Base-by-base conservation (phyloP, 1,140 invertebrate species). In the Pantala flavescens region DNA sequence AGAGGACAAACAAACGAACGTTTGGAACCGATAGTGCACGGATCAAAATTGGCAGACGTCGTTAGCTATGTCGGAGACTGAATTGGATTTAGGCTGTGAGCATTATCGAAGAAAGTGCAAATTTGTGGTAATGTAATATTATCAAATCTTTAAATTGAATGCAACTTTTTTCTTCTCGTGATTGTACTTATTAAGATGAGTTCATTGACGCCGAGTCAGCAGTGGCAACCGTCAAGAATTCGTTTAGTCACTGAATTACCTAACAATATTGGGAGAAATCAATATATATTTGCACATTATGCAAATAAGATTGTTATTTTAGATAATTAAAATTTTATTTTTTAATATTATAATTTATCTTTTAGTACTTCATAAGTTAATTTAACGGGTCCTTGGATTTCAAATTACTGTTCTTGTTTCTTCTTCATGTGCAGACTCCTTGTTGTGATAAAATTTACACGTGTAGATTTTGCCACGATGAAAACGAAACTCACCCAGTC, bases 401-500 rank as follows among this genome's bases (percentile, higher is more conserved):
- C 9, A 5, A 36, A 36, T 36, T 36, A 36, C 9, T 36, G 3
- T 9, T 36, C n/a, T 36, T 5, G 9, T 36, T 36, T 36, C 2
- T 36, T 36, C 9, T 9, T 9, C 28, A 5, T 36, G 28, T 86
- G 12, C 81, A 95, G 93, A 91, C 91, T 24, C 93, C 93, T 73
- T 95, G 93, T 80, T 96, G 93, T 82, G 90, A 90, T 78, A 94
- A 94, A 82, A 86, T 93, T 0, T 96, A 95, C 82, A 90, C 90
- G 75, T 95, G 94, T 80, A 86, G 94, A 36, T 93, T 94, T 80
- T 95, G 94, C 80, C 94, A 96, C 80, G 93, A 96, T 83, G 92
- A 94, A 77, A 89, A 90, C 72, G 93, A 95, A 79, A 84, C 88
- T 71, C 93, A 95, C 80, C 88, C 90, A 24, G 88, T 95, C 70